phyloP scores from a whole-genome alignment of 2,797 vertebrate species.

The Sarcoramphus papa region DNA sequence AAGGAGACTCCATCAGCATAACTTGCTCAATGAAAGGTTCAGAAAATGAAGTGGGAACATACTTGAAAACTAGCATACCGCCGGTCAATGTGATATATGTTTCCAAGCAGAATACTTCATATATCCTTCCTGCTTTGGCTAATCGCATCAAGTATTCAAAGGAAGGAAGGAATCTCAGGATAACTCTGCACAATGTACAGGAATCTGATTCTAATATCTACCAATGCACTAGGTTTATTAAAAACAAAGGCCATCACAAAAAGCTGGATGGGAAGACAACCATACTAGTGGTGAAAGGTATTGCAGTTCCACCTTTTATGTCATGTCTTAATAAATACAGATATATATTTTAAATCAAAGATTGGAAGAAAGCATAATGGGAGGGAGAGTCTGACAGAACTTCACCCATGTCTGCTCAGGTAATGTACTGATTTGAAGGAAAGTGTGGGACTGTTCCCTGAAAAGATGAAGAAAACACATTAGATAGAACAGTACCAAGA shows the following conservation, averaged over 20 bases:
- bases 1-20: conserved; percentile 38
- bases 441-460: not conserved
- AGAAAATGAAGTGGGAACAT: not conserved
- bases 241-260: rapidly evolving
- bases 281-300: conserved; percentile 33
- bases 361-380: not conserved
- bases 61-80: not conserved
- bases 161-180: not conserved
- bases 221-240: rapidly evolving
- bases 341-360: not conserved
- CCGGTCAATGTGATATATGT: rapidly evolving
- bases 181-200: not conserved
- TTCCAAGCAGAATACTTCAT: rapidly evolving
- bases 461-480: not conserved
- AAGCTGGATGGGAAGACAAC: not conserved
- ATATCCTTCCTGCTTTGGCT: rapidly evolving
- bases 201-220: conserved; percentile 21
- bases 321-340: not conserved
- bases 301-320: not conserved
- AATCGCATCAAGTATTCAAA: not conserved
- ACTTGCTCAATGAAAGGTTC: not conserved
- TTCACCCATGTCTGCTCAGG: not conserved
- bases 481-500: not conserved
- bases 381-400: not conserved
- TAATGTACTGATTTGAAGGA: not conserved